Conservation (phyloP, 2,113 vertebrate species). For the Rhadina sibilatrix region DNA sequence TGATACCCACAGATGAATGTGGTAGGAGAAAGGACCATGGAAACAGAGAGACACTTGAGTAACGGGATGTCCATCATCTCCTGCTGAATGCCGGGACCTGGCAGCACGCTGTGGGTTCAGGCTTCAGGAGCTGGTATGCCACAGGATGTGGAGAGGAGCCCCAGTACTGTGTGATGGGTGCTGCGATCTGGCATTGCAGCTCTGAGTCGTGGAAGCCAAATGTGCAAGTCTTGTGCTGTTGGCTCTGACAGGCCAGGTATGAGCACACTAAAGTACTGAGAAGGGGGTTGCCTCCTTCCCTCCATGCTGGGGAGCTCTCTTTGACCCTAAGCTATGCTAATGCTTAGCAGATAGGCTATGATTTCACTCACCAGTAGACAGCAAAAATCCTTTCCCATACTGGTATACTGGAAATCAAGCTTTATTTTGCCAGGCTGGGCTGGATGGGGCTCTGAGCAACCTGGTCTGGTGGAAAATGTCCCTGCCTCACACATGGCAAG, state of each 20-base stretch:
- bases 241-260: background rate
- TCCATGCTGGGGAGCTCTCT: background rate
- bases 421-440: background rate
- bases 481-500: background rate
- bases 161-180: rapidly evolving
- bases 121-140: rapidly evolving
- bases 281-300: background rate
- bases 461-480: background rate
- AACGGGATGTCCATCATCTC: background rate
- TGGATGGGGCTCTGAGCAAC: background rate
- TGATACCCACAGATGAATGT: background rate
- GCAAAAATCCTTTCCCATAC: background rate
- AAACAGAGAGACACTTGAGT: background rate
- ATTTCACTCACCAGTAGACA: background rate
- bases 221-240: background rate
- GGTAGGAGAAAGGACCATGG: background rate
- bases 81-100: rapidly evolving
- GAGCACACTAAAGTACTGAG: background rate
- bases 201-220: background rate
- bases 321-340: background rate
- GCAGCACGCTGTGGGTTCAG: background rate
- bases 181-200: background rate
- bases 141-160: background rate
- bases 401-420: background rate
- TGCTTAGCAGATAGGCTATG: background rate